A percentile compares a stretch with the other conserved stretches of the same genome.
Evolutionary conservation across 2,888 invertebrate genomes (phyloP).

Genomic region (Dione vanillae): DNA sequence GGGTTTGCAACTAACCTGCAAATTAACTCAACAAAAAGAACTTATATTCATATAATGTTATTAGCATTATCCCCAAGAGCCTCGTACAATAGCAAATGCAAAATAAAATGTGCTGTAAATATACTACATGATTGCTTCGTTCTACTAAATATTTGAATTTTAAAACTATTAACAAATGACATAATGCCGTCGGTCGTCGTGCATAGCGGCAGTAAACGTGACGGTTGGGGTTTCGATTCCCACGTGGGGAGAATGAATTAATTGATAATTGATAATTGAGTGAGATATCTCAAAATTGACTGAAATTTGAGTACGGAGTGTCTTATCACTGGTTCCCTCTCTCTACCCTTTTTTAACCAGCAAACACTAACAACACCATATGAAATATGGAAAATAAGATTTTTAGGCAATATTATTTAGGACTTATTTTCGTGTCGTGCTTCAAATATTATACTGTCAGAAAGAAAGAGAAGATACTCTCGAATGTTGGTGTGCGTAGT

Average conservation of each 20-base stretch:
- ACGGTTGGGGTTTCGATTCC: background rate
- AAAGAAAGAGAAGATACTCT: too few species aligned
- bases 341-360: too few species aligned
- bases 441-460: too few species aligned
- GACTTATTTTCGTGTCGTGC: too few species aligned
- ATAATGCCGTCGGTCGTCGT: background rate
- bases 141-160: background rate
- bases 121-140: constrained; percentile 19
- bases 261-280: too few species aligned
- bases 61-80: constrained; percentile 24
- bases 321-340: background rate
- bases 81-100: constrained; percentile 24
- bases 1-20: background rate
- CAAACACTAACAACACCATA: too few species aligned
- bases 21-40: constrained; percentile 1
- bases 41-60: constrained; percentile 28
- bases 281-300: too few species aligned
- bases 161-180: background rate
- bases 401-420: too few species aligned
- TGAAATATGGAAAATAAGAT: too few species aligned
- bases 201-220: background rate
- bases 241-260: background rate
- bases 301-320: background rate
- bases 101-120: constrained; percentile 9
- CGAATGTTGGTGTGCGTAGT: too few species aligned